These are phyloP conservation scores for Ormyrus rosae DNA, from an alignment of 2,888 invertebrate genomes.

Conservation along the genomic window DNA sequence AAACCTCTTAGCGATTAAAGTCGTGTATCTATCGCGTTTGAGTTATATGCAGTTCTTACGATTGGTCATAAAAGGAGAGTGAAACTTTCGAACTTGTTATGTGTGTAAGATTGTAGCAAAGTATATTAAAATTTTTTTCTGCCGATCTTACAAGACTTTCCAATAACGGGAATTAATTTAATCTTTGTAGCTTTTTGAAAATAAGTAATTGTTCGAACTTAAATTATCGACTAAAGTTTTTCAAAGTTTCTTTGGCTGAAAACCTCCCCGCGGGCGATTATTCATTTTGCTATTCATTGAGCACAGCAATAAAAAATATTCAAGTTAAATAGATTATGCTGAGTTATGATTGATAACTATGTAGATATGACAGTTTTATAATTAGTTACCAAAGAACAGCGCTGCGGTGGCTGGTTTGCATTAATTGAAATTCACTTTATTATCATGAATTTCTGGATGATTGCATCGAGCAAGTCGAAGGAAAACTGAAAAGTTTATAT, in stretches of 20 bases:
- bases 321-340: conserved; percentile 34
- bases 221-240: too few relatives aligned
- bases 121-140: conserved; percentile 33
- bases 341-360: conserved; percentile 42
- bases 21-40: conserved; percentile 69
- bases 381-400: conserved; percentile 51
- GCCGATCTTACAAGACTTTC: too few relatives aligned
- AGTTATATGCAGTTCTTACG: conserved; percentile 63
- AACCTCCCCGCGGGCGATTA: not conserved
- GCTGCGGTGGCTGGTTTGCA: conserved; percentile 58
- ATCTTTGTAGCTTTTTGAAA: too few relatives aligned
- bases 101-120: conserved; percentile 22
- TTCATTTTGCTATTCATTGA: conserved; percentile 2
- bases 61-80: conserved; percentile 52
- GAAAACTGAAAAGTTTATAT: conserved; percentile 47
- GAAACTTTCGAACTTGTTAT: conserved; percentile 48
- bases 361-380: conserved; percentile 53
- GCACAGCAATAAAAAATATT: conserved; percentile 27
- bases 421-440: conserved; percentile 73
- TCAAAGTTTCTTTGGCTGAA: too few relatives aligned
- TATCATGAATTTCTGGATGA: conserved; percentile 74
- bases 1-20: conserved; percentile 72
- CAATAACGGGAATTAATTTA: too few relatives aligned
- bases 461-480: conserved; percentile 64
- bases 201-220: not conserved